phyloP scores from a whole-genome alignment of 1,140 invertebrate genomes.

The Nomia melanderi region DNA sequence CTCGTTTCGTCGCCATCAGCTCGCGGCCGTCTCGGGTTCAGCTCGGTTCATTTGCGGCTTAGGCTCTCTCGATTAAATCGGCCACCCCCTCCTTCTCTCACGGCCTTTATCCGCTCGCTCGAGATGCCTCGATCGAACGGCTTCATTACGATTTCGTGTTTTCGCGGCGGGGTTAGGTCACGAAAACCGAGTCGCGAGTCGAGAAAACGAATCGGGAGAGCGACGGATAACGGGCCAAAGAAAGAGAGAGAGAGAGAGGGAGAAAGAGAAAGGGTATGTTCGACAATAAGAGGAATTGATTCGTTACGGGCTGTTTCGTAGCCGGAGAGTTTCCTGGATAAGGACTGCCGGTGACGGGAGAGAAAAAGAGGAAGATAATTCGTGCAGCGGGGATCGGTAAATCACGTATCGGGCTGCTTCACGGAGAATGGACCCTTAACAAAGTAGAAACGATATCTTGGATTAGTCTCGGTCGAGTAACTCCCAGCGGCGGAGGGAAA shows the following conservation, averaged over 20 bases:
- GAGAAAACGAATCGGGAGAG: neutral
- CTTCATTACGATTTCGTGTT: slow-evolving; percentile 41
- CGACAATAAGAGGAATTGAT: slow-evolving; percentile 47
- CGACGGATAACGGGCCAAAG: too few relatives aligned
- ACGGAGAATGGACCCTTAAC: slow-evolving; percentile 56
- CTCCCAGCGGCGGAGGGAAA: slow-evolving; percentile 48
- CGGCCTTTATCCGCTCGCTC: neutral
- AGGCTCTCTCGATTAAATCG: slow-evolving; percentile 39
- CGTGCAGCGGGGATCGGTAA: slow-evolving; percentile 47
- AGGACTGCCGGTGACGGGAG: neutral
- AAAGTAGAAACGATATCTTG: slow-evolving; percentile 63
- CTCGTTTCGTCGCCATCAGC: slow-evolving; percentile 15
- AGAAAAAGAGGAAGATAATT: slow-evolving; percentile 12
- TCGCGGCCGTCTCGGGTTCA: slow-evolving; percentile 18
- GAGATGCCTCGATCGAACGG: slow-evolving; percentile 17
- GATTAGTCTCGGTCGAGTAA: slow-evolving; percentile 58
- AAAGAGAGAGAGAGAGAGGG: too few relatives aligned
- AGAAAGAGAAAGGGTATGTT: too few relatives aligned
- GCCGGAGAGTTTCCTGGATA: slow-evolving; percentile 18
- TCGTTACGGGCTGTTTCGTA: slow-evolving; percentile 32
- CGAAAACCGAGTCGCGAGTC: neutral
- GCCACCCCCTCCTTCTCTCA: neutral
- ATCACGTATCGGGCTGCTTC: slow-evolving; percentile 54
- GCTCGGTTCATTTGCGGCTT: slow-evolving; percentile 50
- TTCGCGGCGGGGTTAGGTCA: slow-evolving; percentile 3